Base-by-base conservation (phyloP, 2,888 invertebrate genomes). In the Tortricodes alternella region DNA sequence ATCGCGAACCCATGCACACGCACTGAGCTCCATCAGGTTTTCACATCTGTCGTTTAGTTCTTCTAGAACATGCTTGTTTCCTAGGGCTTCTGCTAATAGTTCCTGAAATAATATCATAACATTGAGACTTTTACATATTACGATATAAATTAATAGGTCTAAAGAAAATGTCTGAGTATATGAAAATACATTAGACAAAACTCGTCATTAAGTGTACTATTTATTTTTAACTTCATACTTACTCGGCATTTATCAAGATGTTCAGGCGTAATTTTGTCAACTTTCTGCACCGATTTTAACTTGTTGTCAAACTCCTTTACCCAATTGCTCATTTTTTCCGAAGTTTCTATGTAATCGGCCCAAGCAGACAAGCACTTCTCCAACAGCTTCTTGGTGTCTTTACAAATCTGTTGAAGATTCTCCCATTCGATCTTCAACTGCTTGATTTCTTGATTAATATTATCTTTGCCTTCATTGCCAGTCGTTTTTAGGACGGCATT, bases 31-130 rank as follows among this genome's bases (percentile, higher is more conserved):
- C 94, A 97, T 95, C 0, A 98, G 88, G 44, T 94, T 92, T 82
- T 97, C 97, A 74, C 97, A 97, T 67, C 95, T 93, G 74, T 97
- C 97, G 70, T 96, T 96, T 0, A 98, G 85, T 74, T 95, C 95
- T 88, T 97, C 97, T 62, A 97, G 89, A 13, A 94, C 92, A 18
- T 94, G 93, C 79, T 96, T 96, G 67, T 96, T 94, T 19, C 92
- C 92, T 46, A 94, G 80, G 1, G 97, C 95, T 84, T 96, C 96
- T 11, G 94, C 92, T 16, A 97, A 88, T 3, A 97, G 86, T 73
- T 92, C 92, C 93, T 93, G 79, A 41, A 72, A 75, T 68, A 61
- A 27, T 13, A 15, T n/a, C 18, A 37, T 41, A 5, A 5, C 7
- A 23, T 23, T 7, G 2, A 2, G 27, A 29, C 29, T 0, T n/a